Base-by-base conservation (phyloP, 2,113 vertebrate species). In the Gila orcuttii region DNA sequence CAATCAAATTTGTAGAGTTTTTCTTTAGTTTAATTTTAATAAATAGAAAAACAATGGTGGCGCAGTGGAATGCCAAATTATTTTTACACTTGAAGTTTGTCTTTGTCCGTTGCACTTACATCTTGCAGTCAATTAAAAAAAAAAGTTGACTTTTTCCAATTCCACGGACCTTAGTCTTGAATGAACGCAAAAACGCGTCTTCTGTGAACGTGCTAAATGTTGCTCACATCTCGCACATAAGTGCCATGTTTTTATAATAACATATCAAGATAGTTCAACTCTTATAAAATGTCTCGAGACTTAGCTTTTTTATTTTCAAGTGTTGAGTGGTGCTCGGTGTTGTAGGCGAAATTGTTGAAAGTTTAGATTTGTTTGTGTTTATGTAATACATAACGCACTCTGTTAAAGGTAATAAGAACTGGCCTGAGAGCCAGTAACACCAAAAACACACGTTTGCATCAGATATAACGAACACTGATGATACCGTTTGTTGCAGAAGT, bases 401-500 rank as follows among this genome's bases (percentile, higher is more conserved):
- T 28, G 2, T 31, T 25, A 5, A 60, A 21, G 21, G 33, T 39
- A 39, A 39, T 39, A 23, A 19, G 8, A 69, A 71, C 19, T 3
- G 31, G 7, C 31, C 19, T 21, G 3, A 0, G 17, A 10, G 33
- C 66, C 31, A 21, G 15, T 1, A 69, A 10, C 31, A 15, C 50
- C 12, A 25, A 57, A 62, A 60, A 62, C 6, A 66, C 13, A 69
- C 1, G 17, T 69, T 69, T 8, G 8, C 15, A 69, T 71, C 33
- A 39, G 68, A 39, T 39, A 36, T 21, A 69, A 2, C 5, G 68
- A 74, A 9, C 0, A 10, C 36, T 82, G 13, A 39, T 6, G 64
- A 57, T 89, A 95, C 95, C 87, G 0, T 94, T 94, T 13, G 88
- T 9, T 39, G 68, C 0, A 1, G 55, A 8, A 57, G 94, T 92